Base-by-base conservation (phyloP, 2,797 vertebrate species). In the Nothura maculosa region DNA sequence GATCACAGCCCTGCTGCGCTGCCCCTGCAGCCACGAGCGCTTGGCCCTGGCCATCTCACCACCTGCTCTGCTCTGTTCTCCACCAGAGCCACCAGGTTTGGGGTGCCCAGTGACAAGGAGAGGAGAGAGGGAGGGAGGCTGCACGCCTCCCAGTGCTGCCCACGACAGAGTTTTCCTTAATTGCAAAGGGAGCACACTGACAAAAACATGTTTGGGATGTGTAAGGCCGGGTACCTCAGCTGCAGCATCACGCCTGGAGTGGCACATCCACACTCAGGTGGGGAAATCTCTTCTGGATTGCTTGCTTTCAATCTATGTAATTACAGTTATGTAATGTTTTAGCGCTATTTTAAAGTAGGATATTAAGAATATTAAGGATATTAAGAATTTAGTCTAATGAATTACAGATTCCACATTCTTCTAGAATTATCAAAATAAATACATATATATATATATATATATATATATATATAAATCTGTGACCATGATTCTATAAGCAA, bases 161-260 rank as follows among this genome's bases (percentile, higher is more conserved):
- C 62, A 70, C 61, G 55, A 69, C n/a, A 47, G 24, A 11, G 5
- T 63, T 18, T 61, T 52, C 57, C 48, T 43, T 47, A 55, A 15
- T 47, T 55, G 18, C 30, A 40, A 54, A 55, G 28, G 18, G 30
- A 19, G 18, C 30, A n/a, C 54, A 11, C 54, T 55, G 54, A n/a
- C 30, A 55, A 55, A 19, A 19, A 55, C 18, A n/a, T 18, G 4
- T n/a, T n/a, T n/a, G 24, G 54, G 22, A 14, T 43, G 9, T 28
- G 6, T 16, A 32, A 60, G 89, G 12, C 50, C 47, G 25, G n/a
- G 4, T 21, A 22, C 36, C 85, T 40, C 4, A 57, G 18, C 30
- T 57, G 52, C 27, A 69, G 25, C 6, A 27, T 62, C 64, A 80
- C 0, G 0, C 52, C 38, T 66, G 16, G 40, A 1, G 0, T 36